Evolutionary conservation across 2,113 vertebrate genomes (phyloP).

Genomic region (Hemiprocne comata): DNA sequence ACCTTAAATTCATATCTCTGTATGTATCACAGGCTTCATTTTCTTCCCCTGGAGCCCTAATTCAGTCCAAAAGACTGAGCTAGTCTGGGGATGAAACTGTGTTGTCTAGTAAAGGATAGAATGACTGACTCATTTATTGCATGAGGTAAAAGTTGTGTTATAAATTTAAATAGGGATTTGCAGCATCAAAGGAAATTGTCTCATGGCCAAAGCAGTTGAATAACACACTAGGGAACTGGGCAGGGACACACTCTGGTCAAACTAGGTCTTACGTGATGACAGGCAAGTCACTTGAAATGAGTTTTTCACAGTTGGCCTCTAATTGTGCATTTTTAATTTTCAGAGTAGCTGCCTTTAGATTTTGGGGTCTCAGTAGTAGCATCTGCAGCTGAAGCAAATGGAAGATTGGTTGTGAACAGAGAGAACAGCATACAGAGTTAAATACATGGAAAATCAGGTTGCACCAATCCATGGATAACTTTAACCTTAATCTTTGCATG

Average conservation of each 20-base stretch:
- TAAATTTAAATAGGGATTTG: background rate
- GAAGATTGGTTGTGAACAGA: background rate
- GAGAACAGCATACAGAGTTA: background rate
- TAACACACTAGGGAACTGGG: background rate
- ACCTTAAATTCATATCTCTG: background rate
- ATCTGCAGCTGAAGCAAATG: background rate
- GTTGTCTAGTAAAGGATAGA: background rate
- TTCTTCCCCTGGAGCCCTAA: background rate
- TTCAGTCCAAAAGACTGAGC: background rate
- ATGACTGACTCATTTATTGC: background rate
- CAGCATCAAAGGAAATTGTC: conserved; percentile 21
- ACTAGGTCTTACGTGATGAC: background rate
- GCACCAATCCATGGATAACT: background rate
- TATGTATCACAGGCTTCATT: background rate
- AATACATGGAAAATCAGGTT: background rate
- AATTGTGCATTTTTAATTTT: conserved; percentile 28
- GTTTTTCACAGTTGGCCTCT: conserved; percentile 15
- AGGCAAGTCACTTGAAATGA: background rate
- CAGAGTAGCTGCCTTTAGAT: background rate
- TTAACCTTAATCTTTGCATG: background rate
- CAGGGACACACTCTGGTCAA: background rate
- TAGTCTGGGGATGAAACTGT: background rate
- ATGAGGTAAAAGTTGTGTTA: conserved; percentile 20
- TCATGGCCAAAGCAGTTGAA: background rate
- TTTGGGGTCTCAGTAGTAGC: background rate